Evolutionary conservation across 1,140 invertebrate species (phyloP).

Genomic region (Caenorhabditis tropicalis): DNA sequence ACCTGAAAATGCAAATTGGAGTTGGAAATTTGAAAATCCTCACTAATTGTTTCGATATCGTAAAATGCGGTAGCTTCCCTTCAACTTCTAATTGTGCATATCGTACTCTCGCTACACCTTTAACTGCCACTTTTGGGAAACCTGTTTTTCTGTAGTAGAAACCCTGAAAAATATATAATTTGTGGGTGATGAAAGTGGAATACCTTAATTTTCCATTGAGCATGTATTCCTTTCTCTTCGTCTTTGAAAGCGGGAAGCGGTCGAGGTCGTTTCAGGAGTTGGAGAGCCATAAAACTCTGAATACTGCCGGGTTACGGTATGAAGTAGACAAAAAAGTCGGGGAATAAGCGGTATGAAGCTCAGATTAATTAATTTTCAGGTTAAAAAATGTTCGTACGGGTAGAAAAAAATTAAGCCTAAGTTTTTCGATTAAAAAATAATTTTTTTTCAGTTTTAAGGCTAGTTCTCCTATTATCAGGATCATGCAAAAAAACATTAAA

Average conservation of each 20-base stretch:
- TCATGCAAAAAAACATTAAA: too few relatives aligned
- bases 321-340: too few relatives aligned
- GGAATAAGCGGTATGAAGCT: too few relatives aligned
- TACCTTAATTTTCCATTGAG: slow-evolving; percentile 52
- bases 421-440: too few relatives aligned
- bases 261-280: slow-evolving; percentile 50
- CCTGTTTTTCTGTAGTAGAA: slow-evolving; percentile 49
- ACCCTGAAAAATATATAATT: too few relatives aligned
- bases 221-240: slow-evolving; percentile 50
- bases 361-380: too few relatives aligned
- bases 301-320: too few relatives aligned
- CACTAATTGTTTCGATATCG: slow-evolving; percentile 41
- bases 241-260: slow-evolving; percentile 51
- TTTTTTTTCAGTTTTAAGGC: too few relatives aligned
- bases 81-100: slow-evolving; percentile 31
- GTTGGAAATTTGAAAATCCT: background rate
- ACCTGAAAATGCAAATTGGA: background rate
- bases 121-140: slow-evolving; percentile 38
- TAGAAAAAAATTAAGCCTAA: too few relatives aligned
- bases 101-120: slow-evolving; percentile 43
- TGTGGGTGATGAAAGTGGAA: too few relatives aligned
- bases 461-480: too few relatives aligned
- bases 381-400: too few relatives aligned
- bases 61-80: slow-evolving; percentile 47
- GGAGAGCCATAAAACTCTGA: slow-evolving; percentile 30